Evolutionary conservation across 1,140 invertebrate genomes (phyloP).

Genomic region (Drosophila ironensis): DNA sequence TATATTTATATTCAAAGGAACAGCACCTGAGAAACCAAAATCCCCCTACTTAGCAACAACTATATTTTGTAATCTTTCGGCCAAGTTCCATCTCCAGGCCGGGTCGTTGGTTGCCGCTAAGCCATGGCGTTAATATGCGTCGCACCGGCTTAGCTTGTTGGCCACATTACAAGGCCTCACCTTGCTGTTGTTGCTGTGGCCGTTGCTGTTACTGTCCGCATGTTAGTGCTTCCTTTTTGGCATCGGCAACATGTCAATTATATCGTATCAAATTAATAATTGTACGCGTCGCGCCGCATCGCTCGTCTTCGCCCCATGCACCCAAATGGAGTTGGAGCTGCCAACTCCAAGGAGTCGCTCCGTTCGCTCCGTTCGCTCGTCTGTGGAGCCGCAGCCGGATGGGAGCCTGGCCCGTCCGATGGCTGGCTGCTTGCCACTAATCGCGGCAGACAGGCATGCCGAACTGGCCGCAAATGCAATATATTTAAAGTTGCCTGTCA

Average conservation of each 20-base stretch:
- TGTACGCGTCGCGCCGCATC: slow-evolving; percentile 68
- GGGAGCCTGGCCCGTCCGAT: slow-evolving; percentile 2
- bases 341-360: slow-evolving; percentile 52
- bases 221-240: slow-evolving; percentile 77
- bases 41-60: too few relatives aligned
- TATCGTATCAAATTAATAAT: slow-evolving; percentile 81
- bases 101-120: slow-evolving; percentile 17
- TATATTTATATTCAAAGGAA: too few relatives aligned
- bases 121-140: slow-evolving; percentile 74
- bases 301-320: slow-evolving; percentile 55
- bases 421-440: slow-evolving; percentile 51
- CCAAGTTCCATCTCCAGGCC: slow-evolving; percentile 32
- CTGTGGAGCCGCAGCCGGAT: slow-evolving; percentile 4
- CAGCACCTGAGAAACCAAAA: too few relatives aligned
- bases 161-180: slow-evolving; percentile 27
- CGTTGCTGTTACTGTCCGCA: slow-evolving; percentile 29
- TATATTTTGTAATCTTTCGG: too few relatives aligned
- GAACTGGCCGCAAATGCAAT: slow-evolving; percentile 56
- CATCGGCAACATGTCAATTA: slow-evolving; percentile 81
- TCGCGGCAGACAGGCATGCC: slow-evolving; percentile 62
- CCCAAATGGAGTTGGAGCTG: slow-evolving; percentile 61
- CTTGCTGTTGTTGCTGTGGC: slow-evolving; percentile 18
- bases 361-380: too few relatives aligned
- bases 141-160: slow-evolving; percentile 67
- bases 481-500: slow-evolving; percentile 54